Conservation (phyloP, 2,113 vertebrate genomes). For the Phodopus roborovskii region DNA sequence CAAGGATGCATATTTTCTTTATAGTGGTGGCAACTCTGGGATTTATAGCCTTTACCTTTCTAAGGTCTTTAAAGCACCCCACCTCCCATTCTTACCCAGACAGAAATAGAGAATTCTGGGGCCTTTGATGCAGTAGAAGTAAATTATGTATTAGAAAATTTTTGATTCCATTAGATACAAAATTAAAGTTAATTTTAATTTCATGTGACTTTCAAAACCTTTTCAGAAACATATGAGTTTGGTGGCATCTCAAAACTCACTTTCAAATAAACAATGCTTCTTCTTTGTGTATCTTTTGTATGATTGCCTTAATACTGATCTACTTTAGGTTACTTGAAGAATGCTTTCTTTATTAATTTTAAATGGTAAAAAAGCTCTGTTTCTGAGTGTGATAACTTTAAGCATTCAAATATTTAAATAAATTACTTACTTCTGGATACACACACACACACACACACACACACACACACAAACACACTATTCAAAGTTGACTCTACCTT, state of each 20-base stretch:
- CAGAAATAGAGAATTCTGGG: neutral
- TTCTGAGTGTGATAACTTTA: neutral
- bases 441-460: neutral
- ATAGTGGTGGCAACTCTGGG: neutral
- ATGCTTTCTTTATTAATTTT: neutral
- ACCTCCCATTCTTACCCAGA: neutral
- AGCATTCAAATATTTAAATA: neutral
- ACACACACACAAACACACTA: neutral
- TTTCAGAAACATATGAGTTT: neutral
- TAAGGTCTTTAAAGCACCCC: neutral
- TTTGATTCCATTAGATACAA: conserved; percentile 23
- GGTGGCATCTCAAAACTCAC: neutral
- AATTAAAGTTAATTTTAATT: conserved; percentile 32
- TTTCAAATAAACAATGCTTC: neutral
- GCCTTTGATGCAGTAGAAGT: neutral
- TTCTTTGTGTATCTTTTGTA: neutral
- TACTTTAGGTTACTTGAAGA: conserved; percentile 20
- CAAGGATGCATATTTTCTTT: neutral
- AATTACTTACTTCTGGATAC: neutral
- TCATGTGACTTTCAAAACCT: conserved; percentile 33
- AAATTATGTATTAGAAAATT: neutral
- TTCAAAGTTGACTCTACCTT: neutral
- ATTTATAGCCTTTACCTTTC: neutral
- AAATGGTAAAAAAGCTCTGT: neutral
- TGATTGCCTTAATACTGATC: neutral